Conservation (phyloP, 1,140 invertebrate genomes). For the Dreissena rostriformis region DNA sequence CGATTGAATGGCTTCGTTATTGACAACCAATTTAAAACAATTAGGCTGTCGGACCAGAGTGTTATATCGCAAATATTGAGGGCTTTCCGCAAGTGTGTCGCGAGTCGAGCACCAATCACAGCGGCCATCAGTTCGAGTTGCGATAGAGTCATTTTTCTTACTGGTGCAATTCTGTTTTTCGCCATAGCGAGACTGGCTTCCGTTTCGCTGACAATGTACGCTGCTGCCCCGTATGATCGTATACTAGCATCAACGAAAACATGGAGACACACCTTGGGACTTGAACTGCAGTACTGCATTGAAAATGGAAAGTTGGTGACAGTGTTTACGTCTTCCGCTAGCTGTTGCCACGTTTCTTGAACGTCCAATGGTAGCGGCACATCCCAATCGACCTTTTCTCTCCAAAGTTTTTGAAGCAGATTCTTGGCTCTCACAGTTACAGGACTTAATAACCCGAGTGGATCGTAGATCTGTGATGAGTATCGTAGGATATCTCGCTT, state of each 20-base stretch:
- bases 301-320: background rate
- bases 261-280: background rate
- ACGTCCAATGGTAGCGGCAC: slow-evolving; percentile 5
- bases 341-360: background rate
- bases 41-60: slow-evolving; percentile 57
- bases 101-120: slow-evolving; percentile 43
- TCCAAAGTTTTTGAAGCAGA: slow-evolving; percentile 52
- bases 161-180: slow-evolving; percentile 44
- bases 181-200: slow-evolving; percentile 46
- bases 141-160: slow-evolving; percentile 45
- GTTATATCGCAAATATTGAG: slow-evolving; percentile 1
- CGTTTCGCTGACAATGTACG: slow-evolving; percentile 14
- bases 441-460: slow-evolving; percentile 49
- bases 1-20: slow-evolving; percentile 22
- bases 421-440: slow-evolving; percentile 48
- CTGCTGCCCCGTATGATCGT: slow-evolving; percentile 52
- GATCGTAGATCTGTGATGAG: slow-evolving; percentile 52
- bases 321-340: background rate
- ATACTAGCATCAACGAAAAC: slow-evolving; percentile 53
- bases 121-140: slow-evolving; percentile 57
- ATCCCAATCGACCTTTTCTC: slow-evolving; percentile 44
- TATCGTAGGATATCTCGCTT: slow-evolving; percentile 46
- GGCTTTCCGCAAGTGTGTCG: slow-evolving; percentile 12
- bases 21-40: slow-evolving; percentile 49
- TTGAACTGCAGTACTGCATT: slow-evolving; percentile 13